phyloP scores from a whole-genome alignment of 2,797 vertebrate species.

The Trichosurus vulpecula region DNA sequence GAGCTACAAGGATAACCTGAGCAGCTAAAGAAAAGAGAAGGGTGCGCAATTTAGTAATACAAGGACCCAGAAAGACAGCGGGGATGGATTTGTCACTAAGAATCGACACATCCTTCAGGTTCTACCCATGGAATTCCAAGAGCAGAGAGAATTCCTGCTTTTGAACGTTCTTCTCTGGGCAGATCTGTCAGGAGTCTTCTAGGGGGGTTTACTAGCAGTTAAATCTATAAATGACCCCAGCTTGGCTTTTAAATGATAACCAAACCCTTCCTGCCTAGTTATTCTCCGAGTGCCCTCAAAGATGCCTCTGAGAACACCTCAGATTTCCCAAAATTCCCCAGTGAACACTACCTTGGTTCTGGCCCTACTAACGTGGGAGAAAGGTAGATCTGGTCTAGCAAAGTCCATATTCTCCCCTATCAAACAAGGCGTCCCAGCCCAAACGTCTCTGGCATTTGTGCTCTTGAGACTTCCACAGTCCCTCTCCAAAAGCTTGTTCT shows the following conservation, averaged over 20 bases:
- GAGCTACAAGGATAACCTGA: background rate
- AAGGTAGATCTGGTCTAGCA: background rate
- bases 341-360: background rate
- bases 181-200: background rate
- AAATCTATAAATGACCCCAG: background rate
- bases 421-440: background rate
- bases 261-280: background rate
- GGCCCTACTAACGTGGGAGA: background rate
- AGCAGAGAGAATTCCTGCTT: background rate
- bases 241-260: background rate
- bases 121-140: background rate
- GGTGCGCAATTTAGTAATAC: background rate
- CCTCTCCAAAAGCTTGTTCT: background rate
- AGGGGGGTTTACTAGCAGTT: background rate
- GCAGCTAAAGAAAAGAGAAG: background rate
- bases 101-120: background rate
- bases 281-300: constrained; percentile 4
- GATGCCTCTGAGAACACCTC: constrained; percentile 29
- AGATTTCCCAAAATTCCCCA: background rate
- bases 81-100: background rate
- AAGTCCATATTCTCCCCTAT: background rate
- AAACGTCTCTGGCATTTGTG: background rate
- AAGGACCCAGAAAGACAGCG: background rate
- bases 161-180: background rate
- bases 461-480: background rate